A percentile compares a stretch with the other conserved stretches of the same genome.
phyloP scores from a whole-genome alignment of 2,797 vertebrate species.

The Trachops cirrhosus region DNA sequence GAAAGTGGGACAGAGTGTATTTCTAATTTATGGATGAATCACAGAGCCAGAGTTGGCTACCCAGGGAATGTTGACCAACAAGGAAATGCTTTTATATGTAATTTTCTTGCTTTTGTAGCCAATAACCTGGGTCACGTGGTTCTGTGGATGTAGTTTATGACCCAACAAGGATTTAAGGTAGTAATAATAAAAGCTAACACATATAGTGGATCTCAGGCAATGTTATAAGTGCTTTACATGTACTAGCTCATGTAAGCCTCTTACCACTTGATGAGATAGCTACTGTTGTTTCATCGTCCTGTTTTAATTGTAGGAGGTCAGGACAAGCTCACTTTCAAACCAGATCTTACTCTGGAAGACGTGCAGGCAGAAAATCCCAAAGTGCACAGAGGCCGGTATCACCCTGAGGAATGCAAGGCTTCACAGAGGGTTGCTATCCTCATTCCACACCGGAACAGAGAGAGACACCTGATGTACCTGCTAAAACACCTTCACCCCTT shows the following conservation, averaged over 20 bases:
- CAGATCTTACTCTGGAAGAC: conserved; percentile 87
- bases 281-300: neutral
- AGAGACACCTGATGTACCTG: conserved; percentile 94
- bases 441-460: conserved; percentile 92
- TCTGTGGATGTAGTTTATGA: neutral
- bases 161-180: neutral
- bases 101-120: neutral
- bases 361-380: conserved; percentile 86
- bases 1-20: neutral
- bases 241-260: neutral
- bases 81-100: neutral
- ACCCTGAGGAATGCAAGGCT: conserved; percentile 86
- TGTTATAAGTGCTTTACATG: neutral
- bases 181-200: neutral
- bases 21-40: neutral
- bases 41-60: neutral
- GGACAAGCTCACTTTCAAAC: conserved; percentile 86
- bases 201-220: neutral
- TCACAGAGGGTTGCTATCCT: conserved; percentile 93
- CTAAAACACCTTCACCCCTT: conserved; percentile 95
- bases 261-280: neutral
- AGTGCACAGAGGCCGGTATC: conserved; percentile 86
- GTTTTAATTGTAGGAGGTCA: conserved; percentile 85
- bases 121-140: neutral
- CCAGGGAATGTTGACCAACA: too few species aligned